Base-by-base conservation (phyloP, 1,140 invertebrate species). In the Drosophila sproati region DNA sequence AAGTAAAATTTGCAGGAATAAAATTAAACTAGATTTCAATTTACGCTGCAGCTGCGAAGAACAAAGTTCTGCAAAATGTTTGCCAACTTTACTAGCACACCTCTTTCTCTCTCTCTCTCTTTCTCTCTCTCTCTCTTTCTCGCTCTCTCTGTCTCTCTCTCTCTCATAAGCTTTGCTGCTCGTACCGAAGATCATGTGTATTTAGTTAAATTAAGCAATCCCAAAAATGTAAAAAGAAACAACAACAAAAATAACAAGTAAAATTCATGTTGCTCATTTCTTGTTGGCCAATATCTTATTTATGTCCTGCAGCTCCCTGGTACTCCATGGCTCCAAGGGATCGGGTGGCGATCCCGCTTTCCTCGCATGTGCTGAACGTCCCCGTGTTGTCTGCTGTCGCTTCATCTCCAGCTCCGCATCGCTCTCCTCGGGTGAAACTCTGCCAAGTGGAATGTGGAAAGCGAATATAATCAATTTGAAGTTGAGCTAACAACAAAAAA, bases 311-410 rank as follows among this genome's bases (percentile, higher is more conserved):
- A 96, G 95, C 70, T 94, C 94, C 67, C 94, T 93, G 20, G 95
- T 96, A 89, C 95, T 96, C 96, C 96, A 96, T 2, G 95, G 95
- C 81, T 96, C 95, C 56, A 96, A 91, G 6, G 95, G 95, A 93
- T 96, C 95, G 2, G 94, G 94, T 7, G 93, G 93, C 3, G 94
- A 94, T 6, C 59, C 47, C 7, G 52, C 20, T 70, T 77, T 85
- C 70, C 92, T 41, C 52, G 72, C 64, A 67, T 77, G 71, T 31
- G 93, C 92, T 60, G 93, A 92, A 61, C 88, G 60, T 47, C 73
- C 70, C 28, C 91, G 55, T 69, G 51, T 37, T 32, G 64, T 10
- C 6, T 57, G 29, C 51, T 57, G 60, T 2, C 66, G 62, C 4
- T 64, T 69, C 20, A 12, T 45, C 4, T 72, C 66, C 41, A 64